Evolutionary conservation across 2,888 invertebrate genomes (phyloP).

Genomic region (Eilema sororculum): DNA sequence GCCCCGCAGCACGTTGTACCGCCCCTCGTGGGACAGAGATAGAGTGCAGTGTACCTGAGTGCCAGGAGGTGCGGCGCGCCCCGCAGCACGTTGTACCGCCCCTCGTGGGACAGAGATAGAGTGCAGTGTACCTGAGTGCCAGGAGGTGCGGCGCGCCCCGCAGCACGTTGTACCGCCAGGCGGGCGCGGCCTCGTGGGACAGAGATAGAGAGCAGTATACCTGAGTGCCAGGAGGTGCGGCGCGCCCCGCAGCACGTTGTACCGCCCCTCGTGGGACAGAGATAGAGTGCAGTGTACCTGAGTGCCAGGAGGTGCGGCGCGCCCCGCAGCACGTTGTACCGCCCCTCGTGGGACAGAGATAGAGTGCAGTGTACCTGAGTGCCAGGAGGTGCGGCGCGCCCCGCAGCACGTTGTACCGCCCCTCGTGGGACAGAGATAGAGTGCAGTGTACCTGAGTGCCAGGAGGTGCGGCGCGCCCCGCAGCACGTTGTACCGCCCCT

Average conservation of each 20-base stretch:
- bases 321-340: slow-evolving; percentile 97
- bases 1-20: slow-evolving; percentile 97
- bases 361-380: no score
- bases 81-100: slow-evolving; percentile 97
- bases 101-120: no score
- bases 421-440: no score
- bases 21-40: slow-evolving; percentile 99
- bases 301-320: slow-evolving; percentile 97
- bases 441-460: no score
- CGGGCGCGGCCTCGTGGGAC: slow-evolving; percentile 99
- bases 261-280: slow-evolving; percentile 99
- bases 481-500: slow-evolving; percentile 98
- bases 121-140: no score
- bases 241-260: slow-evolving; percentile 97
- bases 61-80: slow-evolving; percentile 98
- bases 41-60: no score
- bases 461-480: slow-evolving; percentile 97
- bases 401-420: slow-evolving; percentile 97
- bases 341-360: slow-evolving; percentile 99
- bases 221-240: slow-evolving; percentile 97
- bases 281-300: no score
- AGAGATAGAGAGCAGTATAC: no score
- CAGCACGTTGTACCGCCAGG: slow-evolving; percentile 98
- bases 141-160: slow-evolving; percentile 97
- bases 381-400: slow-evolving; percentile 98